phyloP scores from a whole-genome alignment of 2,113 vertebrate genomes.

The Crypturellus undulatus region DNA sequence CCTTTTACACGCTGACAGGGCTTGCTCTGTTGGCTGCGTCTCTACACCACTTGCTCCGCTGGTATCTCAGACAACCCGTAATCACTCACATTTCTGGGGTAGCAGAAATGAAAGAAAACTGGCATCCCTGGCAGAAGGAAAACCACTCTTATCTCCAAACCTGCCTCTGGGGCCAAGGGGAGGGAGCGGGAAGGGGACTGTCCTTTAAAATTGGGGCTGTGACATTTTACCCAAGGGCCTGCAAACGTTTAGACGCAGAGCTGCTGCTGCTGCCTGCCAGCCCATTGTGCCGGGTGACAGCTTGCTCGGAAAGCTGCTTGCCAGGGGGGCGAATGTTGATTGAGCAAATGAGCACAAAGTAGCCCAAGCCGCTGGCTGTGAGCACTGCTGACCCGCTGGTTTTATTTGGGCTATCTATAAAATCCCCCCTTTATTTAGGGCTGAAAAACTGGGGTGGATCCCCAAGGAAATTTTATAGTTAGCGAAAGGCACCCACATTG shows the following conservation, averaged over 20 bases:
- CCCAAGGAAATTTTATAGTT: too few species aligned
- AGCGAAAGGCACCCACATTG: slow-evolving; percentile 26
- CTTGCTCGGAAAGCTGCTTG: slow-evolving; percentile 75
- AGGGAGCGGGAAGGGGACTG: neutral
- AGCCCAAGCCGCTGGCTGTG: slow-evolving; percentile 38
- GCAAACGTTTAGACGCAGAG: slow-evolving; percentile 78
- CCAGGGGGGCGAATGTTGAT: slow-evolving; percentile 62
- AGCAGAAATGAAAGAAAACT: too few species aligned
- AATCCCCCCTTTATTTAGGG: too few species aligned
- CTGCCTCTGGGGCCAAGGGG: neutral
- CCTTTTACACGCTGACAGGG: neutral
- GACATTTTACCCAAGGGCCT: slow-evolving; percentile 73
- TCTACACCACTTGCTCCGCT: neutral
- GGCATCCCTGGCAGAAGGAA: neutral
- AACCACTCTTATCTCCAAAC: neutral
- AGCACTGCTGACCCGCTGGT: slow-evolving; percentile 71
- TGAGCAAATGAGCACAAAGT: slow-evolving; percentile 64
- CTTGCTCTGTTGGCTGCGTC: neutral
- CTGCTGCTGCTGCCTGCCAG: slow-evolving; percentile 71
- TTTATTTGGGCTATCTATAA: too few species aligned
- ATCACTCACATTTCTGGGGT: neutral
- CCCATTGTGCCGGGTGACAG: slow-evolving; percentile 78
- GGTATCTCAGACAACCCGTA: slow-evolving; percentile 33
- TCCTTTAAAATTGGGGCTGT: slow-evolving; percentile 74
- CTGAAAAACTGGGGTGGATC: too few species aligned